Base-by-base conservation (phyloP, 2,113 vertebrate species). In the Ochotona curzoniae region DNA sequence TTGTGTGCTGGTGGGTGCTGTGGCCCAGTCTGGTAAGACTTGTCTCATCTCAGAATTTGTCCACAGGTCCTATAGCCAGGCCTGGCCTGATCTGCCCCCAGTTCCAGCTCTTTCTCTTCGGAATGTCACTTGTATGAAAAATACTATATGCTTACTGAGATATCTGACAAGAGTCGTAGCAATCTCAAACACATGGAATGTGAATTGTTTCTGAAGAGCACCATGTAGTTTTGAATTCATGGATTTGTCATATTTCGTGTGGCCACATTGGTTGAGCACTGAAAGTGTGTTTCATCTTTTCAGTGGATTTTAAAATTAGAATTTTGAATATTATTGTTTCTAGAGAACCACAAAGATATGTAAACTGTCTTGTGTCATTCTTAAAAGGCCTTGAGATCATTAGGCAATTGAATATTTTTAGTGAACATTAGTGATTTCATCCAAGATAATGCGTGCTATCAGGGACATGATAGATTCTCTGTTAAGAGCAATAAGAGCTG, bases 221-320 rank as follows among this genome's bases (percentile, higher is more conserved):
- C 51, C 26, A 60, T 38, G 8, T 17, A n/a, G 70, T 35, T 89
- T 87, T 69, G 4, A 84, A 79, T 60, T 61, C 47, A 38, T 35
- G 9, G 30, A 38, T 83, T 61, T 44, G 2, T 32, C 23, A 25
- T 71, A 87, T 89, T 70, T 60, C 44, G 69, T 20, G 38, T 57
- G 47, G 51, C 71, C 47, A 12, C 18, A 70, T 74, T 51, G 32
- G 28, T 64, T 49, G 7, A 23, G 47, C 57, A 70, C 4, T 23
- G 35, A 44, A 0, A 44, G 21, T 30, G 10, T 13, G 9, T 87
- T 60, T 80, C 32, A 93, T 74, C n/a, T 25, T 75, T 38, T 74
- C 17, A 26, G 71, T 75, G 66, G 69, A 47, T 87, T 85, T 91
- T 69, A 23, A 89, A 94, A 38, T 92, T 79, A 74, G 18, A 32